Conservation (phyloP, 2,797 vertebrate genomes). For the Centroberyx gerrardi region DNA sequence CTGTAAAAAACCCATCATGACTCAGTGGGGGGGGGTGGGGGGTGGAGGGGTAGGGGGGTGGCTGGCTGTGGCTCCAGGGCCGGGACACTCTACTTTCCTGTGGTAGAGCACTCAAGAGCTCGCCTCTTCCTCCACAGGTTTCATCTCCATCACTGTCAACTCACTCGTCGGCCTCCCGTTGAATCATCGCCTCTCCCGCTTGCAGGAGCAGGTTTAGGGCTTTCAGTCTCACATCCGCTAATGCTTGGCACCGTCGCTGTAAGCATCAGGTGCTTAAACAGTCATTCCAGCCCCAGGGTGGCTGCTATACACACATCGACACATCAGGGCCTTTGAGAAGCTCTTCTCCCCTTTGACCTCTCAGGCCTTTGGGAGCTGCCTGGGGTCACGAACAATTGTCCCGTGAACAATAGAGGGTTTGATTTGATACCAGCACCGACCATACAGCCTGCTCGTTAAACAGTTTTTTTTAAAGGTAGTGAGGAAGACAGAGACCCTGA, state of each 20-base stretch:
- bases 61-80: conserved; percentile 47
- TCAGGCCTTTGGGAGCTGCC: conserved; percentile 64
- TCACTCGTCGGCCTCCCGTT: conserved; percentile 9
- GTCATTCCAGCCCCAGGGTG: conserved; percentile 39
- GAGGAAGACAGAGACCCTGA: conserved; percentile 26
- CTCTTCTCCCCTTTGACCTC: conserved; percentile 74
- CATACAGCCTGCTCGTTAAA: conserved; percentile 70
- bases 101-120: conserved; percentile 61
- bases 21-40: conserved; percentile 42
- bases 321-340: conserved; percentile 28
- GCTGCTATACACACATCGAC: conserved; percentile 44
- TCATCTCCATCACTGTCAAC: conserved; percentile 65
- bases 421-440: conserved; percentile 66
- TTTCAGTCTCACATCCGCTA: conserved; percentile 36
- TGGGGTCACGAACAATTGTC: conserved; percentile 78
- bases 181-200: conserved; percentile 47
- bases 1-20: conserved; percentile 79
- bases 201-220: conserved; percentile 58
- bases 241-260: conserved; percentile 41
- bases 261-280: conserved; percentile 78
- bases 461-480: conserved; percentile 44
- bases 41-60: conserved; percentile 12
- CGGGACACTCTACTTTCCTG: conserved; percentile 60
- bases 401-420: conserved; percentile 57
- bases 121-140: conserved; percentile 36